These are phyloP conservation scores for Leptinotarsa texana DNA, from an alignment of 1,140 invertebrate species.

Conservation along the genomic window DNA sequence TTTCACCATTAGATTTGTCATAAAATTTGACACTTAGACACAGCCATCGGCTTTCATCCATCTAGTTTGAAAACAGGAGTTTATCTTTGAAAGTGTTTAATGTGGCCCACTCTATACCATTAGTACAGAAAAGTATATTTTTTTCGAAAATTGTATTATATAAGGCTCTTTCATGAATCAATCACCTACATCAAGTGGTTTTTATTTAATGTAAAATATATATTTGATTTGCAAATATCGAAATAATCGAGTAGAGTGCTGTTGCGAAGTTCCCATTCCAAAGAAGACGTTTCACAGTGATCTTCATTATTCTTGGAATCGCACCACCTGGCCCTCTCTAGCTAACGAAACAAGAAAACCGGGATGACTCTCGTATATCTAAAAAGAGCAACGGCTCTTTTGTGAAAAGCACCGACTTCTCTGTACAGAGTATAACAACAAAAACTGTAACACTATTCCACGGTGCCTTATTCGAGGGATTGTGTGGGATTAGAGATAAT, in stretches of 20 bases:
- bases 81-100: too few species aligned
- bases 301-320: background rate
- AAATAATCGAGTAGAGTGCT: background rate
- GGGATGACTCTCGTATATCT: background rate
- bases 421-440: background rate
- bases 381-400: background rate
- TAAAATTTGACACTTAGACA: too few species aligned
- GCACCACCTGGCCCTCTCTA: background rate
- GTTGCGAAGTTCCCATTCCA: background rate
- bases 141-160: too few species aligned
- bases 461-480: background rate
- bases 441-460: conserved; percentile 12
- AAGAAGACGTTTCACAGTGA: background rate
- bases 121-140: too few species aligned
- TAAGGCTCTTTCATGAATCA: too few species aligned
- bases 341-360: background rate
- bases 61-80: too few species aligned
- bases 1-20: too few species aligned
- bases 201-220: too few species aligned
- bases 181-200: too few species aligned
- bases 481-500: background rate
- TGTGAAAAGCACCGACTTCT: conserved; percentile 10
- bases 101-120: too few species aligned
- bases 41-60: too few species aligned
- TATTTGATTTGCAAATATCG: background rate